Evolutionary conservation across 2,113 vertebrate species (phyloP).

Genomic region (Speoplatyrhinus poulsoni): DNA sequence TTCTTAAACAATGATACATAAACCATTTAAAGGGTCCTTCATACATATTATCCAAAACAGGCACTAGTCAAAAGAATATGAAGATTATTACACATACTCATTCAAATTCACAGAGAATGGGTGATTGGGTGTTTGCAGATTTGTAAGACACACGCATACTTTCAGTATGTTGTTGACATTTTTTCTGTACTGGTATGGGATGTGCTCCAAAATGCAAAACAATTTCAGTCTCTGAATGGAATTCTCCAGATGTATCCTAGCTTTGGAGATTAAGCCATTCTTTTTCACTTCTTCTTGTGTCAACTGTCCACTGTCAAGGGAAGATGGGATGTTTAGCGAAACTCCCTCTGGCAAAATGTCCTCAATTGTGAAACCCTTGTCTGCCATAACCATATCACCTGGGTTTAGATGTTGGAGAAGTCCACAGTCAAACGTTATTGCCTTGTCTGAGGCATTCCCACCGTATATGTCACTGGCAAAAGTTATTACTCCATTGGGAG

Average conservation of each 20-base stretch:
- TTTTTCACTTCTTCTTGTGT: constrained; percentile 21
- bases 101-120: constrained; percentile 13
- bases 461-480: constrained; percentile 17
- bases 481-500: constrained; percentile 15
- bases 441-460: constrained; percentile 28
- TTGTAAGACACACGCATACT: constrained; percentile 16
- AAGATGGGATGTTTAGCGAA: constrained; percentile 19
- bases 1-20: too few species aligned
- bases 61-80: too few species aligned
- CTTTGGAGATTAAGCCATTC: constrained; percentile 13
- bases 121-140: constrained; percentile 12
- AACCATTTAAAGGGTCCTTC: too few species aligned
- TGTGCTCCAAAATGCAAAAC: constrained; percentile 3
- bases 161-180: constrained; percentile 17
- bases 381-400: constrained; percentile 20
- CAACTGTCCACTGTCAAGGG: constrained; percentile 23
- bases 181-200: constrained; percentile 12
- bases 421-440: constrained; percentile 15
- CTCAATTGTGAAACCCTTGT: constrained; percentile 18
- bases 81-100: neutral
- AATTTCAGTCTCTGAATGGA: constrained; percentile 21
- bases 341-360: constrained; percentile 26
- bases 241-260: constrained; percentile 16
- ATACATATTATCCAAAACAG: too few species aligned
- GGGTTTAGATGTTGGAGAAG: constrained; percentile 2